Evolutionary conservation across 2,797 vertebrate species (phyloP).

Genomic region (Diplodus sargus): DNA sequence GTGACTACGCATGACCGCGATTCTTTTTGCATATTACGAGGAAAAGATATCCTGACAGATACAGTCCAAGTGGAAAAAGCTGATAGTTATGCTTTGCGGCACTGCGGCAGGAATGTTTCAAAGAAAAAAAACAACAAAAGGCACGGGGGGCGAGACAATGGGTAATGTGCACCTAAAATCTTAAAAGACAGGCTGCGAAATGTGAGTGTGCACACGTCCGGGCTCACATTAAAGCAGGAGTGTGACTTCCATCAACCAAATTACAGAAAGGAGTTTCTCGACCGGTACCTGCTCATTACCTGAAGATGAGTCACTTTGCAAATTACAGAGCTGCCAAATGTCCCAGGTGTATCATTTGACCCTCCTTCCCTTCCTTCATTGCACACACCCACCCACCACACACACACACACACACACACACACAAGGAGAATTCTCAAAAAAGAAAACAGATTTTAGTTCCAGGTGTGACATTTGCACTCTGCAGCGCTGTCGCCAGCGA

Average conservation of each 20-base stretch:
- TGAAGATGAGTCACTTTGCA: conserved; percentile 68
- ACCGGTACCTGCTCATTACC: conserved; percentile 75
- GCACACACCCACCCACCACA: conserved; percentile 15
- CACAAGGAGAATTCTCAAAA: neutral
- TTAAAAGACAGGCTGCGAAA: neutral
- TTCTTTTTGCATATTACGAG: conserved; percentile 27
- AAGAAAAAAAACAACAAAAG: neutral
- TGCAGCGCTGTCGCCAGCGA: conserved; percentile 52
- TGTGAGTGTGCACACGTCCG: neutral
- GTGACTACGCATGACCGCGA: conserved; percentile 42
- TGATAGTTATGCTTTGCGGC: neutral
- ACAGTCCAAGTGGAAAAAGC: neutral
- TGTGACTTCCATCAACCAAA: conserved; percentile 60
- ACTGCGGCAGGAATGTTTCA: conserved; percentile 10
- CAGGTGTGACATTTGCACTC: conserved; percentile 68
- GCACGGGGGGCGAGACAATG: neutral
- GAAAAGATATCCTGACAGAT: conserved; percentile 23
- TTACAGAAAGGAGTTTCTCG: conserved; percentile 61
- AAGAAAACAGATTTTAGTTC: conserved; percentile 34
- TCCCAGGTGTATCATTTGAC: conserved; percentile 70
- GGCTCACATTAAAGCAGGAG: conserved; percentile 26
- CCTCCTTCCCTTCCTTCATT: conserved; percentile 25
- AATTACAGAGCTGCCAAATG: conserved; percentile 76
- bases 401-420: conserved; percentile 14
- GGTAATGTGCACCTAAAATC: neutral